phyloP scores from a whole-genome alignment of 2,113 vertebrate genomes.

The Actinemys pallida region DNA sequence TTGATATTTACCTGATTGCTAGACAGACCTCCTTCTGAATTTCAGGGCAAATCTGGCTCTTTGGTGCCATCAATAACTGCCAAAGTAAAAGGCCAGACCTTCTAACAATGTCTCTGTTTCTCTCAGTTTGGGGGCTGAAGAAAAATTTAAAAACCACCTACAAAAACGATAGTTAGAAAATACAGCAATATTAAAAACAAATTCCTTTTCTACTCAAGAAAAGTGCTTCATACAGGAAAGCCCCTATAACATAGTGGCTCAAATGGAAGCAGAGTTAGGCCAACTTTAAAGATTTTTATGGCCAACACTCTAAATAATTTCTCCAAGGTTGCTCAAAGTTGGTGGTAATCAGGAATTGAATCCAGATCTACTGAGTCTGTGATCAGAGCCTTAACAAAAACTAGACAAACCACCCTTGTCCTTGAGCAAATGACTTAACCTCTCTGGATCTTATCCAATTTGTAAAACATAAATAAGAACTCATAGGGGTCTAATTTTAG shows the following conservation, averaged over 20 bases:
- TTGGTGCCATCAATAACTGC: conserved; percentile 97
- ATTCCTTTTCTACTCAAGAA: neutral
- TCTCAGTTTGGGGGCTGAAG: conserved; percentile 95
- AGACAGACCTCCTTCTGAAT: conserved; percentile 97
- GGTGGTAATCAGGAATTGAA: neutral
- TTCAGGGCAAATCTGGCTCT: conserved; percentile 93
- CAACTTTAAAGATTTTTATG: neutral
- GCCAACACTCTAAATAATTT: neutral
- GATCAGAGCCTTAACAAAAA: neutral
- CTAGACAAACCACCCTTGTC: neutral
- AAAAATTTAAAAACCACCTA: conserved; percentile 98
- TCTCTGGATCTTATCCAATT: neutral
- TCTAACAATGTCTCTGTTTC: conserved; percentile 93
- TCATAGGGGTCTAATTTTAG: neutral
- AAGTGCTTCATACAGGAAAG: neutral
- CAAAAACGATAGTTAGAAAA: conserved; percentile 39
- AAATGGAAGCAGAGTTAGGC: neutral
- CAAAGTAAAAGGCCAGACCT: conserved; percentile 93
- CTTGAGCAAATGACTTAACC: neutral
- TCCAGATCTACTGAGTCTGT: neutral
- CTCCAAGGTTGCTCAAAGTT: neutral
- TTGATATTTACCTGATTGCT: conserved; percentile 89
- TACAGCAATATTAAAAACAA: neutral
- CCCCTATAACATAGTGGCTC: neutral
- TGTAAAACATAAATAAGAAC: neutral